Evolutionary conservation across 2,888 invertebrate species (phyloP).

Genomic region (Cerastis leucographa): DNA sequence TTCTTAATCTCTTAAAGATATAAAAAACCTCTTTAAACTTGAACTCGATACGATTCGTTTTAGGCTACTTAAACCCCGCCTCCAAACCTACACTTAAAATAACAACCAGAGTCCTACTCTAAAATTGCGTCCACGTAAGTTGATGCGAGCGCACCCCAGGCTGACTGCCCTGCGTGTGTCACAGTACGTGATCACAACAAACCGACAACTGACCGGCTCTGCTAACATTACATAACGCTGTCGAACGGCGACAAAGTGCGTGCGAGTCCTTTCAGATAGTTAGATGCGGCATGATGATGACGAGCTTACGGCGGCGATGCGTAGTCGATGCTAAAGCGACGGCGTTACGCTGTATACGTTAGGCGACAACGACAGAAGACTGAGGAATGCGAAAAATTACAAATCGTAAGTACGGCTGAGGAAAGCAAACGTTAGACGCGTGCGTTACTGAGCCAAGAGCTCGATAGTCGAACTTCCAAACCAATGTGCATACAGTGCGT

Average conservation of each 20-base stretch:
- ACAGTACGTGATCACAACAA: constrained; percentile 42
- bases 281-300: constrained; percentile 79
- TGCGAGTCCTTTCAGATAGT: constrained; percentile 87
- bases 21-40: constrained; percentile 47
- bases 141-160: constrained; percentile 61
- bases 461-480: constrained; percentile 41
- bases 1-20: constrained; percentile 45
- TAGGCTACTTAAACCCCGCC: constrained; percentile 55
- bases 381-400: constrained; percentile 70
- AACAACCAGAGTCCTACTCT: constrained; percentile 39
- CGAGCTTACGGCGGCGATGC: constrained; percentile 79
- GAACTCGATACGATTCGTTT: constrained; percentile 48
- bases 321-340: constrained; percentile 79
- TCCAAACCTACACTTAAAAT: constrained; percentile 57
- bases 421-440: constrained; percentile 68
- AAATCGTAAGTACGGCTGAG: constrained; percentile 83
- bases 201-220: constrained; percentile 41
- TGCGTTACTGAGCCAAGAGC: constrained; percentile 57
- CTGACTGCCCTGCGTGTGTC: constrained; percentile 26
- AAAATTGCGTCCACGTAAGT: constrained; percentile 59
- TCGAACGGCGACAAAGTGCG: constrained; percentile 82
- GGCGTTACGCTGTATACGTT: constrained; percentile 78
- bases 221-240: constrained; percentile 68
- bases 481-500: constrained; percentile 39
- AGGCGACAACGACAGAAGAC: constrained; percentile 81